These are phyloP conservation scores for Acomys russatus DNA, from an alignment of 2,797 vertebrate species.

Conservation along the genomic window DNA sequence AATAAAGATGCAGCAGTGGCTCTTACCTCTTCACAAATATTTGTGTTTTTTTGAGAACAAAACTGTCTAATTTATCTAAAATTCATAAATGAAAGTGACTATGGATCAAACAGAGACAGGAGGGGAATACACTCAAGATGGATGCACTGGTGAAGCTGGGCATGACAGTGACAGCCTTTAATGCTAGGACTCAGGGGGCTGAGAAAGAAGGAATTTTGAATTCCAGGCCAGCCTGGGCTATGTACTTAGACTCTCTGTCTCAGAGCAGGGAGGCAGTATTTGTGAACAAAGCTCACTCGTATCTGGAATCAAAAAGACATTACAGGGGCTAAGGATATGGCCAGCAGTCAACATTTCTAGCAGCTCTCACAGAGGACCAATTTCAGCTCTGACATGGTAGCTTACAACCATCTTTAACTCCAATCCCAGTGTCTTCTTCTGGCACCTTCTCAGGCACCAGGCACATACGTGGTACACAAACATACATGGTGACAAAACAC, in stretches of 20 bases:
- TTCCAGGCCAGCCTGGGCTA: neutral
- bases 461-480: neutral
- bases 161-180: neutral
- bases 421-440: neutral
- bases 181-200: neutral
- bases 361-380: neutral
- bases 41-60: constrained; percentile 37
- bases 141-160: neutral
- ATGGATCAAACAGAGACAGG: neutral
- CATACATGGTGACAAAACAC: neutral
- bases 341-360: neutral
- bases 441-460: neutral
- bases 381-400: neutral
- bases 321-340: neutral
- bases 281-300: neutral
- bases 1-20: neutral
- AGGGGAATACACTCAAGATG: neutral
- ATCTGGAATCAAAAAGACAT: constrained; percentile 6
- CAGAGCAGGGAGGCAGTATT: neutral
- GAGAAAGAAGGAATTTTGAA: neutral
- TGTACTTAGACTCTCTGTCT: neutral
- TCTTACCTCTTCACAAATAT: constrained; percentile 4
- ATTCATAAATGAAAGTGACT: neutral
- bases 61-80: neutral
- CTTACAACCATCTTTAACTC: neutral